Evolutionary conservation across 2,888 invertebrate genomes (phyloP).

Genomic region (Sinelater perroti): DNA sequence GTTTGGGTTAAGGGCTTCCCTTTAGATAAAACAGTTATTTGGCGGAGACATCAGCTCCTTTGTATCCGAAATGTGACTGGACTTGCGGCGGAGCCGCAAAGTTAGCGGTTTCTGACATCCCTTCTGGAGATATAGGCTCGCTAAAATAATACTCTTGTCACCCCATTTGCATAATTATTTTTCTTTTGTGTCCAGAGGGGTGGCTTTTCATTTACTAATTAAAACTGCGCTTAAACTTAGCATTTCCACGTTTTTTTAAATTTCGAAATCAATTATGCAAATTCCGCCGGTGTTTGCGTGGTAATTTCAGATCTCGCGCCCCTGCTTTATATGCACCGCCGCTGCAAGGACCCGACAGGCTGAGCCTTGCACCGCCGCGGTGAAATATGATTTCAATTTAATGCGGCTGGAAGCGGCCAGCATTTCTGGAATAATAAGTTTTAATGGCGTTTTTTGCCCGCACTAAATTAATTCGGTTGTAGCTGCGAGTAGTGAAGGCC

Average conservation of each 20-base stretch:
- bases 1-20: constrained; percentile 4
- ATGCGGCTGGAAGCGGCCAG: background rate
- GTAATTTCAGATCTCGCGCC: background rate
- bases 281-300: background rate
- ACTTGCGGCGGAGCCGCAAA: background rate
- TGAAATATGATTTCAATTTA: constrained; percentile 9
- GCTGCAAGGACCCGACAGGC: constrained; percentile 1
- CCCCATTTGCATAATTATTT: no score
- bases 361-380: background rate
- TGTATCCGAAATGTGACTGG: background rate
- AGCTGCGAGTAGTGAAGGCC: no score
- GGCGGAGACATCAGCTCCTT: background rate
- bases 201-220: no score
- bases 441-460: no score
- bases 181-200: no score
- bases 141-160: no score
- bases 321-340: constrained; percentile 5
- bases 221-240: no score
- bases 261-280: no score
- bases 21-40: constrained; percentile 4
- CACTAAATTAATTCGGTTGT: no score
- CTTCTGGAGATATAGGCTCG: no score
- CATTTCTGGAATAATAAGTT: background rate
- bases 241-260: no score
- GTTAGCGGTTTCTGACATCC: no score